A percentile compares a stretch with the other conserved stretches of the same genome.
phyloP scores from a whole-genome alignment of 2,888 invertebrate species.

The Dorcus hopei region DNA sequence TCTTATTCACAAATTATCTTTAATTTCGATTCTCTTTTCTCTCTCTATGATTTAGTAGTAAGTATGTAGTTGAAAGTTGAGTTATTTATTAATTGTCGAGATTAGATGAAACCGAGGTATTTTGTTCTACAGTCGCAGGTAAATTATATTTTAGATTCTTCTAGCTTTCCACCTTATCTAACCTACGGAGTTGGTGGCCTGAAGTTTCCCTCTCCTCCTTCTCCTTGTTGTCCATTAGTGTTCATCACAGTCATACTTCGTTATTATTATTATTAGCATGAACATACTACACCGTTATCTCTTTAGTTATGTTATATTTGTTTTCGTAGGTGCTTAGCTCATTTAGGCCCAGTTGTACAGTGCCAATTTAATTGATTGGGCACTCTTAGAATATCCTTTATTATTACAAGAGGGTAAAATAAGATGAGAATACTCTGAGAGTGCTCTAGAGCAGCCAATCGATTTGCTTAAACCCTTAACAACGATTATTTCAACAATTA shows the following conservation, averaged over 20 bases:
- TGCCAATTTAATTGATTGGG: no score
- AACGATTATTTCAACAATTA: no score
- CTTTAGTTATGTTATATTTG: neutral
- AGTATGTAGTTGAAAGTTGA: no score
- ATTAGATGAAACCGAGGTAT: conserved; percentile 9
- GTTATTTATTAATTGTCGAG: neutral
- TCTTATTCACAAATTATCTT: no score
- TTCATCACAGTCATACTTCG: neutral
- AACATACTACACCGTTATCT: neutral
- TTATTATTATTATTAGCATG: conserved; percentile 2
- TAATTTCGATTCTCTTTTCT: no score
- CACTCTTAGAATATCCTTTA: no score
- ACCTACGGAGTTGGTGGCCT: conserved; percentile 12
- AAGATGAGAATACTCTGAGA: no score
- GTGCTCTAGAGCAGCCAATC: no score
- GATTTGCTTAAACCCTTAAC: no score
- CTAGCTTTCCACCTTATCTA: neutral
- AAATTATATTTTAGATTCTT: conserved; percentile 7
- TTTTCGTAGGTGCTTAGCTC: neutral
- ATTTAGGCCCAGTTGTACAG: neutral
- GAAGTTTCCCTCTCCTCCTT: conserved; percentile 7
- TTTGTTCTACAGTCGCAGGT: conserved; percentile 14
- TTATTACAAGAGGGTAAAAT: no score
- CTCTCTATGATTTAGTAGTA: no score
- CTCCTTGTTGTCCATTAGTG: neutral